A percentile compares a stretch with the other conserved stretches of the same genome.
These are phyloP conservation scores for Agelaius tricolor DNA, from an alignment of 2,113 vertebrate genomes.

Conservation along the genomic window DNA sequence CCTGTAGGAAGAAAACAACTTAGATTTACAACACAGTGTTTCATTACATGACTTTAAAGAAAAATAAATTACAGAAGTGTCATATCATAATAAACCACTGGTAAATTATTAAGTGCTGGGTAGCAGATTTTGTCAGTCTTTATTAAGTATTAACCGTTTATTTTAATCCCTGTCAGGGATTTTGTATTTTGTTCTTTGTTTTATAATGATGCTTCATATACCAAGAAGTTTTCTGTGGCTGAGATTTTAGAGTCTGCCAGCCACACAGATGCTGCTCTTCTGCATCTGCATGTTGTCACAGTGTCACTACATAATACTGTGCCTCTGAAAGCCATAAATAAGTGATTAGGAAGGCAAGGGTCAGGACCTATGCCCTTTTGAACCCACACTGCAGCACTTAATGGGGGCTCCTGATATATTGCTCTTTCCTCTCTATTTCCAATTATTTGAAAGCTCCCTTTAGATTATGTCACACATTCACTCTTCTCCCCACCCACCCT, in stretches of 20 bases:
- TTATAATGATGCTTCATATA: neutral
- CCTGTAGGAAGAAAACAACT: neutral
- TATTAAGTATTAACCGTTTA: neutral
- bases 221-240: neutral
- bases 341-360: neutral
- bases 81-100: conserved; percentile 1
- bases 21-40: neutral
- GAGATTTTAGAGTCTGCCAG: neutral
- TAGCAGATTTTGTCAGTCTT: neutral
- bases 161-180: neutral
- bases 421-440: neutral
- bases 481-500: neutral
- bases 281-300: neutral
- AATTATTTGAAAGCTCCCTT: neutral
- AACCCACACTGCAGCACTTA: neutral
- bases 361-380: neutral
- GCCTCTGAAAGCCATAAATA: neutral
- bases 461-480: neutral
- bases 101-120: conserved; percentile 6
- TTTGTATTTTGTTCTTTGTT: neutral
- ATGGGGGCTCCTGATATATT: neutral
- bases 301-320: neutral
- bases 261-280: neutral
- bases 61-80: conserved; percentile 20
- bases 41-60: conserved; percentile 1